Conservation (phyloP, 2,113 vertebrate genomes). For the Trichechus manatus region DNA sequence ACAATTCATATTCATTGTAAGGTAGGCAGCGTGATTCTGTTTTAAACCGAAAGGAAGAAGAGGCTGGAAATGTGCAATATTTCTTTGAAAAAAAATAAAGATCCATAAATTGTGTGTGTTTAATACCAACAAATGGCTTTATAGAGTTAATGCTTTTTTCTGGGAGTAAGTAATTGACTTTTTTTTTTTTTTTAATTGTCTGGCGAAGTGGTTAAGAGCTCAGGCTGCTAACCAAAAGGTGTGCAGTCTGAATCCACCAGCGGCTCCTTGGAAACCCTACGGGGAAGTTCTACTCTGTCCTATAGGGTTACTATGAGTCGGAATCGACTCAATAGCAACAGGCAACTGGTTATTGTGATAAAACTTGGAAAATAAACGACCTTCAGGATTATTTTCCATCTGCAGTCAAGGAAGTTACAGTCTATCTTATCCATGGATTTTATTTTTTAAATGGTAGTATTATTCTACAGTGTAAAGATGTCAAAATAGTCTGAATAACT, state of each 20-base stretch:
- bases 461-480: constrained; percentile 52
- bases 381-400: neutral
- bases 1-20: neutral
- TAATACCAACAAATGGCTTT: neutral
- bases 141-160: neutral
- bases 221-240: no score
- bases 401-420: neutral
- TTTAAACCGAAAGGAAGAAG: neutral
- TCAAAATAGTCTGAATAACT: constrained; percentile 64
- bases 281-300: no score
- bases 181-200: neutral
- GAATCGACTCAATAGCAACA: no score
- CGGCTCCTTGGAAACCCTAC: no score
- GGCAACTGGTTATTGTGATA: neutral
- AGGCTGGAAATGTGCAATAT: neutral
- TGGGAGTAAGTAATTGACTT: neutral
- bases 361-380: neutral
- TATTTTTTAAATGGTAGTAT: neutral
- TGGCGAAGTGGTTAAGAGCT: no score
- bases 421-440: neutral
- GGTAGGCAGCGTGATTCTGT: neutral
- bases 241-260: no score
- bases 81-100: neutral
- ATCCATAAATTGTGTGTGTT: neutral
- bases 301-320: no score